A percentile compares a stretch with the other conserved stretches of the same genome.
phyloP scores from a whole-genome alignment of 2,113 vertebrate genomes.

The Strix aluco region DNA sequence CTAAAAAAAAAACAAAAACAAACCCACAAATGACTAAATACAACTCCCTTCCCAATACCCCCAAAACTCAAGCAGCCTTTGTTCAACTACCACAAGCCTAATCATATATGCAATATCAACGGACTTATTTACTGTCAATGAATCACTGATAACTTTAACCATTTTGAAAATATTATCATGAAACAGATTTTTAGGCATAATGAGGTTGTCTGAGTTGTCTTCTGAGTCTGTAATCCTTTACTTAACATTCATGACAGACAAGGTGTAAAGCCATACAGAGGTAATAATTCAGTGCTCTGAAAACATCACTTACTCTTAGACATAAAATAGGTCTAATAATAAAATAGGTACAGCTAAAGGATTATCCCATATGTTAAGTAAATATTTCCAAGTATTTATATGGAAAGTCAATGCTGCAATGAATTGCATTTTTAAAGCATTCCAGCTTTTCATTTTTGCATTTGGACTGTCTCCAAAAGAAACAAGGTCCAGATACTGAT shows the following conservation, averaged over 20 bases:
- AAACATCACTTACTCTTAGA: neutral
- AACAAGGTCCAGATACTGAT: neutral
- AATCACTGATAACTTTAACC: neutral
- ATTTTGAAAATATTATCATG: neutral
- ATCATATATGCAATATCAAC: neutral
- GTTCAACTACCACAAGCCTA: neutral
- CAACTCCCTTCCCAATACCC: accelerated
- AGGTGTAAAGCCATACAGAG: neutral
- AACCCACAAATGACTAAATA: neutral
- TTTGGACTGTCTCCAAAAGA: neutral
- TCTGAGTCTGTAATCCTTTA: neutral
- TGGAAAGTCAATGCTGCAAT: neutral
- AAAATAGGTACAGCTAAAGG: neutral
- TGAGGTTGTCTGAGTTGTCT: neutral
- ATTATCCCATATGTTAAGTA: neutral
- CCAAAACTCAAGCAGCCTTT: neutral
- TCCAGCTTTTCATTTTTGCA: neutral
- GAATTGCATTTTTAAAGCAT: neutral
- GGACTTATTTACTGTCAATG: neutral
- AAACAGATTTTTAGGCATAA: neutral
- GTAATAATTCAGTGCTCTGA: neutral
- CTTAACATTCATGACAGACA: neutral
- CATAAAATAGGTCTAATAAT: neutral
- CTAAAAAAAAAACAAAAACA: neutral
- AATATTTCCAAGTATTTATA: neutral